Evolutionary conservation across 2,888 invertebrate genomes (phyloP).

Genomic region (Choreutis nemorana): DNA sequence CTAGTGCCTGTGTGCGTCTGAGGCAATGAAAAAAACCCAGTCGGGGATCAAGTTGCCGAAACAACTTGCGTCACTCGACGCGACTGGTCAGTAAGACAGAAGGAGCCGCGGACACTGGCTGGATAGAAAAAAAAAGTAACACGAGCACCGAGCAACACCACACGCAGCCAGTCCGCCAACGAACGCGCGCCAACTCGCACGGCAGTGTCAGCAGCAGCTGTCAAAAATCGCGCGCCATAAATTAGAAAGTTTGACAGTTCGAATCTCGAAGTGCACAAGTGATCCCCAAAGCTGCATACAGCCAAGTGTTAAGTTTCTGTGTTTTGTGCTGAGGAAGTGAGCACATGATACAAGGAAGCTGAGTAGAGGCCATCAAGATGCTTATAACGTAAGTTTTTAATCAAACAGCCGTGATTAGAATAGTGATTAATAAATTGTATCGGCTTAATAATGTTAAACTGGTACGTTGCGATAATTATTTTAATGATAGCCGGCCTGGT

Average conservation of each 20-base stretch:
- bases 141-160: slow-evolving; percentile 24
- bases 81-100: slow-evolving; percentile 25
- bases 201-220: slow-evolving; percentile 19
- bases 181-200: slow-evolving; percentile 36
- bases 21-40: slow-evolving; percentile 36
- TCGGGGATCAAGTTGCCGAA: slow-evolving; percentile 37
- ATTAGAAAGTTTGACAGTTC: slow-evolving; percentile 39
- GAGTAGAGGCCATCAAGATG: slow-evolving; percentile 34
- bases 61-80: slow-evolving; percentile 53
- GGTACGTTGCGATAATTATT: slow-evolving; percentile 6
- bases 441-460: slow-evolving; percentile 3
- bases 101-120: slow-evolving; percentile 14
- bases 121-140: slow-evolving; percentile 30
- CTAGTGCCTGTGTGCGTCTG: slow-evolving; percentile 20
- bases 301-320: slow-evolving; percentile 25
- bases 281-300: not conserved
- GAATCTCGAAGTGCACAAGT: slow-evolving; percentile 4
- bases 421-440: slow-evolving; percentile 22
- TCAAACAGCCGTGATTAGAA: slow-evolving; percentile 21
- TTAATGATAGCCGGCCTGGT: slow-evolving; percentile 4
- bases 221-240: slow-evolving; percentile 31
- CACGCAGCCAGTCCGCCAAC: slow-evolving; percentile 33
- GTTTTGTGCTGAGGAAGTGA: slow-evolving; percentile 37
- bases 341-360: slow-evolving; percentile 47
- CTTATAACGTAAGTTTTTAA: slow-evolving; percentile 55